phyloP scores from a whole-genome alignment of 2,113 vertebrate genomes.

The Columba janthina region DNA sequence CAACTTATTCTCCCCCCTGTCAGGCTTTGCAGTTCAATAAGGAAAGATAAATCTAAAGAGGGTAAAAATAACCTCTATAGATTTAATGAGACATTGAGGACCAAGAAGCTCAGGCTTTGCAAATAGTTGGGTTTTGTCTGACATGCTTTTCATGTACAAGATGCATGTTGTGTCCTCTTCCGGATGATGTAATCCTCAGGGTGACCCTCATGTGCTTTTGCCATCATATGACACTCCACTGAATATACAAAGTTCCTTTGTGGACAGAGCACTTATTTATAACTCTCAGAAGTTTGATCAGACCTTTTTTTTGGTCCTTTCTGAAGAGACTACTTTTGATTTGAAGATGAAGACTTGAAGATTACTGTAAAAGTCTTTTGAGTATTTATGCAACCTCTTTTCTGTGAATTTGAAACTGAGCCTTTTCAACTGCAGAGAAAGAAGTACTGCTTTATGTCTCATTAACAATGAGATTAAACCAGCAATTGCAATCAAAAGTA shows the following conservation, averaged over 20 bases:
- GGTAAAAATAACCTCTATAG: background rate
- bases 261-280: background rate
- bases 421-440: background rate
- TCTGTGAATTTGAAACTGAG: background rate
- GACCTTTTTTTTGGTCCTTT: background rate
- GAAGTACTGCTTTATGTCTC: background rate
- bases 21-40: background rate
- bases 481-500: background rate
- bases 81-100: background rate
- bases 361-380: background rate
- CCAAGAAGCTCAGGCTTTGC: background rate
- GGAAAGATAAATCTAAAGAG: slow-evolving; percentile 3
- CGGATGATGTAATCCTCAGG: background rate
- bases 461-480: background rate
- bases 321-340: background rate
- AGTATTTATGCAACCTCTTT: background rate
- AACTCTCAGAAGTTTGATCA: background rate
- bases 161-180: background rate
- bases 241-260: slow-evolving; percentile 46
- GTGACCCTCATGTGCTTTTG: slow-evolving; percentile 48
- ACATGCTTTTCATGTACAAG: background rate
- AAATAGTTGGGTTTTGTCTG: background rate
- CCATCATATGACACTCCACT: slow-evolving; percentile 28
- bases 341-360: background rate
- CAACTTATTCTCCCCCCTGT: background rate